Base-by-base conservation (phyloP, 2,113 vertebrate genomes). In the Dromiciops gliroides region DNA sequence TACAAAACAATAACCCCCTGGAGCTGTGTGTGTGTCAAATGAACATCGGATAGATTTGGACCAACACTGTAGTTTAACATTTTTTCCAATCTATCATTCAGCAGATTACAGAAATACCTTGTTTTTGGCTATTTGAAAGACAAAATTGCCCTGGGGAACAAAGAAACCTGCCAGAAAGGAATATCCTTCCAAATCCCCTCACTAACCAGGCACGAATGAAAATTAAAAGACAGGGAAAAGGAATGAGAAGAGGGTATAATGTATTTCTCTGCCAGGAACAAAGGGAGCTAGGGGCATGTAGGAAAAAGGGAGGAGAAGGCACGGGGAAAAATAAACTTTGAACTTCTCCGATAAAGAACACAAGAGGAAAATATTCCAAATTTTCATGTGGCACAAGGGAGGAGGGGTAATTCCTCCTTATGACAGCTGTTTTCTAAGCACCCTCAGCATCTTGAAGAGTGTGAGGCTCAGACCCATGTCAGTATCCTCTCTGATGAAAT, bases 21-120 rank as follows among this genome's bases (percentile, higher is more conserved):
- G 31, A 52, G 47, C 0, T 0, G 0, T 11, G 0, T 25, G 31
- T 4, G 51, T 0, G 0, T 67, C 26, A 1, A 47, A 11, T 0
- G 19, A 75, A 44, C 7, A 47, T 1, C 24, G 0, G 12, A 26
- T 8, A 49, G 1, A 14, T 60, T 26, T 19, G 11, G 95, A n/a
- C 88, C 51, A 31, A 28, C 50, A 52, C 31, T 26, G 7, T 51
- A 8, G 50, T 52, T n/a, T 56, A 47, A 48, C 4, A 12, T 67
- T 52, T 90, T 48, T 12, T 8, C 48, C 60, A 19, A 12, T 28
- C 23, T 31, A 51, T 51, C 24, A 28, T 56, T 90, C 47, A 56
- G 28, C 0, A 25, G 51, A 14, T 90, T 75, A 51, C 94, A 95
- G 56, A 48, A 95, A 48, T 48, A 37, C n/a, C 92, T 44, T 37